A percentile compares a stretch with the other conserved stretches of the same genome.
Evolutionary conservation across 2,113 vertebrate genomes (phyloP).

Genomic region (Amblyopsis rosae): DNA sequence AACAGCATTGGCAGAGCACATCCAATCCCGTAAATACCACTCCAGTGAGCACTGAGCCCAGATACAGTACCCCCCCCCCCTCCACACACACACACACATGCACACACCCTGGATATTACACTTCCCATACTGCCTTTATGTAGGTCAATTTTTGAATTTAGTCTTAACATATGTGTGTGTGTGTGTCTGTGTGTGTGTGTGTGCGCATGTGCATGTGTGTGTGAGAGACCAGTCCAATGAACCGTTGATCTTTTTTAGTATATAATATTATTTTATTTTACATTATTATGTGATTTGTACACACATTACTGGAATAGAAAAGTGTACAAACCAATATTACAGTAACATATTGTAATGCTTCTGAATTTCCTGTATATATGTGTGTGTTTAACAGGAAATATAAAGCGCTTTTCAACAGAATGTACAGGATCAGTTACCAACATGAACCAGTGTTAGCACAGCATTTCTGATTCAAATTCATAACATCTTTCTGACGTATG

Average conservation of each 20-base stretch:
- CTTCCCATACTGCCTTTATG: constrained; percentile 54
- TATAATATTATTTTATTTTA: too few relatives aligned
- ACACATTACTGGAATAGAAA: too few relatives aligned
- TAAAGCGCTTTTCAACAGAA: neutral
- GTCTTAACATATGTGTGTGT: neutral
- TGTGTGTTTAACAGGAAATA: neutral
- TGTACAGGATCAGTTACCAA: constrained; percentile 23
- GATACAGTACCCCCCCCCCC: constrained; percentile 28
- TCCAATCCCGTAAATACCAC: constrained; percentile 67
- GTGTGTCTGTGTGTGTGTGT: neutral
- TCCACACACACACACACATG: constrained; percentile 32
- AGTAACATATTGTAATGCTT: too few relatives aligned
- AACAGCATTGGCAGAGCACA: constrained; percentile 74
- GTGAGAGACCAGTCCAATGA: neutral
- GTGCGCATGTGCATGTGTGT: neutral
- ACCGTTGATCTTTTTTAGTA: neutral
- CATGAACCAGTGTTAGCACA: constrained; percentile 19
- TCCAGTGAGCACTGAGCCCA: constrained; percentile 42
- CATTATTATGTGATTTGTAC: too few relatives aligned
- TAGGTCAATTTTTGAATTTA: neutral
- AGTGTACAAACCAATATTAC: too few relatives aligned
- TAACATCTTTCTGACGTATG: constrained; percentile 3
- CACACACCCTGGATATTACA: constrained; percentile 47
- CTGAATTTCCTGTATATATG: neutral
- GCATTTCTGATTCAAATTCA: constrained; percentile 35